Base-by-base conservation (phyloP, 1,140 invertebrate species). In the Spodoptera litura region DNA sequence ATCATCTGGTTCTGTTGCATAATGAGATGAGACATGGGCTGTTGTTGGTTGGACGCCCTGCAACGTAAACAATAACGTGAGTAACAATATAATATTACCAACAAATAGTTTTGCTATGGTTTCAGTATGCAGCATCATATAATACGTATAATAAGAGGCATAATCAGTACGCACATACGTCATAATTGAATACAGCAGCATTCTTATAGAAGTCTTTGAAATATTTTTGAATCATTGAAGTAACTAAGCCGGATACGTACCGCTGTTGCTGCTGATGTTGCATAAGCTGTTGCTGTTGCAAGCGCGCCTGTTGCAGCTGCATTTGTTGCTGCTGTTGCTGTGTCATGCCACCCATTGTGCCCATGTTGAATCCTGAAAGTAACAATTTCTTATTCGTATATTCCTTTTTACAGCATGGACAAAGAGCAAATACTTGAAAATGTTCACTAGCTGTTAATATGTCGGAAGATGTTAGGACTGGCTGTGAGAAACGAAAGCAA, bases 1-100 rank as follows among this genome's bases (percentile, higher is more conserved):
- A 95, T 93, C 88, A 93, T 94, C 85, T 95, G 94, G 79, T 93
- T 95, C 82, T 96, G 96, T 84, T 96, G 96, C 94, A 96, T 95
- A 79, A 95, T 92, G 11, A 95, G 88, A 86, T 95, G 94, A 27
- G 92, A 91, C 83, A 96, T 95, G 13, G 96, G 89, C 88, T 96
- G 96, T 76, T 96, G 96, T 82, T 96, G 96, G 85, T 95, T 94
- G 77, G 95, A 94, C 38, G 91, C 83, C 80, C 91, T 93, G 82
- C 15, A 89, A 92, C 82, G 61, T 20, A 84, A 86, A 85, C 58
- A 85, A 56, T 31, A 82, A 27, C 61, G 70, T 76, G 31, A 62
- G 25, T n/a, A 61, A 15, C 58, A 2, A 52, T 6, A 49, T 62
- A 64, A 15, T 52, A n/a, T n/a, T 13, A 38, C 31, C 31, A 35